phyloP scores from a whole-genome alignment of 2,113 vertebrate genomes.

The Polyodon spathula region DNA sequence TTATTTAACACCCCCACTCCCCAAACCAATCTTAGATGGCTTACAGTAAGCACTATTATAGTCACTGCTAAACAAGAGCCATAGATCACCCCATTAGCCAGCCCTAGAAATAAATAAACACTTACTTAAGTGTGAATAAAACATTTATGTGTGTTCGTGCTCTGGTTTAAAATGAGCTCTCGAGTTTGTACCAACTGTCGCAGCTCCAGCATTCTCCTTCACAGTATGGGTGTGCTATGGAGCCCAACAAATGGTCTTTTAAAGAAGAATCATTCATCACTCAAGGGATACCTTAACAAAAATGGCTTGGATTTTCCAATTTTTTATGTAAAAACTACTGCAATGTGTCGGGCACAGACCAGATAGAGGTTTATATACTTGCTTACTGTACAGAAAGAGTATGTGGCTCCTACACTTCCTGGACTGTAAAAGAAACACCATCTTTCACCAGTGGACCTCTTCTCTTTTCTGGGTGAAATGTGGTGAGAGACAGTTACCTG shows the following conservation, averaged over 20 bases:
- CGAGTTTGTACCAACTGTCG: background rate
- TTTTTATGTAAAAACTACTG: no score
- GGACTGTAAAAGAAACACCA: no score
- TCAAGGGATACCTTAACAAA: constrained; percentile 7
- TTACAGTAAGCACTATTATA: background rate
- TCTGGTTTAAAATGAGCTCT: background rate
- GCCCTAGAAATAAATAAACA: constrained; percentile 8
- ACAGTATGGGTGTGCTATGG: background rate
- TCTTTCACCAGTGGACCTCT: background rate
- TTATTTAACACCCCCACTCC: background rate
- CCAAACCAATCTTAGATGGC: constrained; percentile 8
- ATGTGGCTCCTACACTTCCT: no score
- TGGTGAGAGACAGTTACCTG: constrained; percentile 61
- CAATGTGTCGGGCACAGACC: no score
- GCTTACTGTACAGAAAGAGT: no score
- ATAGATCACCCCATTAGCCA: constrained; percentile 1
- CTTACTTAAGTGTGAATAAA: constrained; percentile 7
- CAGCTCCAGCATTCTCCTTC: background rate
- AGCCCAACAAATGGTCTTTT: background rate
- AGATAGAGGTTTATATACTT: no score
- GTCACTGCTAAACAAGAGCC: background rate
- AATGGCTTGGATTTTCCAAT: no score
- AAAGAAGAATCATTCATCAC: background rate
- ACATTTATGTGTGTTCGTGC: background rate
- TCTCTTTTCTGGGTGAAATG: background rate